These are phyloP conservation scores for Magallana nippona DNA, from an alignment of 2,888 invertebrate genomes.

Conservation along the genomic window DNA sequence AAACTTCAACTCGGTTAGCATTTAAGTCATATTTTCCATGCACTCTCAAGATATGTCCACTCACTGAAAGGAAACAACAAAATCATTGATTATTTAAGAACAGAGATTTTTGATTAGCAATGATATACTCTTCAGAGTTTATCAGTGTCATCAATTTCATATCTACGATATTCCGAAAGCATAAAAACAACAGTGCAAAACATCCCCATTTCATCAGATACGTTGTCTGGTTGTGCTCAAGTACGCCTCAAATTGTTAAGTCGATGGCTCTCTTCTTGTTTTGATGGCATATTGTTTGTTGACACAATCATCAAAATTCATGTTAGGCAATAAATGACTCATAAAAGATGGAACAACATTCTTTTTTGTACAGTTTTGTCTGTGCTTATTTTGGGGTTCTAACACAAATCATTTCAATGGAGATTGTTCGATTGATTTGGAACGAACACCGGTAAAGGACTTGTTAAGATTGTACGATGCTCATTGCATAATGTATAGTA, in stretches of 20 bases:
- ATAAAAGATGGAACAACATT: not conserved
- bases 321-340: constrained; percentile 8
- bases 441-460: not conserved
- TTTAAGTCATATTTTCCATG: not conserved
- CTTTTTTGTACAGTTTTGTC: not conserved
- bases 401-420: not conserved
- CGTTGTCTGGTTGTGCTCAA: not conserved
- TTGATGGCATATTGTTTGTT: constrained; percentile 13
- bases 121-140: not conserved
- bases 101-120: not conserved
- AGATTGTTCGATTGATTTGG: not conserved
- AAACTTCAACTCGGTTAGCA: not conserved
- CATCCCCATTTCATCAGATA: not conserved
- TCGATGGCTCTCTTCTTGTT: not conserved
- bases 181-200: not conserved
- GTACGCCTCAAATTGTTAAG: not conserved
- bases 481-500: not conserved
- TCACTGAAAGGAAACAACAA: not conserved
- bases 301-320: constrained; percentile 21
- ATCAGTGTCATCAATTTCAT: constrained; percentile 14
- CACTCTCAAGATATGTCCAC: not conserved
- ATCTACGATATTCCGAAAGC: not conserved
- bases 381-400: not conserved
- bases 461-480: not conserved
- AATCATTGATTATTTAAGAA: not conserved